Evolutionary conservation across 1,140 invertebrate species (phyloP), one percentile per base, ranked within the genome.

Genomic region (Euwallacea similis): DNA sequence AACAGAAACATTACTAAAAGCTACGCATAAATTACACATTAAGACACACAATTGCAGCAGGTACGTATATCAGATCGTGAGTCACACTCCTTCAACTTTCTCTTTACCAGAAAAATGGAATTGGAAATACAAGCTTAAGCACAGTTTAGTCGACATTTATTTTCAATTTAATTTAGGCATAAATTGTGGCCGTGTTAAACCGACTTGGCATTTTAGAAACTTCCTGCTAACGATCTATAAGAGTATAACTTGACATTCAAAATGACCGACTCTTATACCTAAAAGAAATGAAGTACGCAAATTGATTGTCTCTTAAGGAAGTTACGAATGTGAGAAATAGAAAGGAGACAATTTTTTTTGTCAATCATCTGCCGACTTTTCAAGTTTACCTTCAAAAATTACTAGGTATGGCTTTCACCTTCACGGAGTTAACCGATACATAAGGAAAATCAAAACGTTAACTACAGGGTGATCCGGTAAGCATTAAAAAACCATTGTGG

Each of bases 41-140:
- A 47, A 63, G 61, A 47, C 63, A 54, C 10, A 63, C 61, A 47
- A 50, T 50, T 63, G 43, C 61, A 46, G 47, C 33, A 15, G 16
- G 8, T 15, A 56, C 16, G 9, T 50, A 41, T 41, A 46, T 33
- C 21, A 54, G 58, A 66, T 66, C 65, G 65, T 66, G 65, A 58
- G 65, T 66, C 65, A 66, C 65, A 58, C 65, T 66, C 65, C 65
- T 66, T 58, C 41, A 43, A 21, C 65, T 66, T 66, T 66, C 65
- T 66, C 65, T 59, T 59, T 66, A 59, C 43, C 9, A 56, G 65
- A 66, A 66, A 66, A 66, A 66, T 44, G 65, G 65, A 58, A 66
- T 50, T 50, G 46, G 13, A 50, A 33, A 33, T 33, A 33, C 21
- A 4, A 33, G 21, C 21, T 33, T 33, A 4, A 33, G 21, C 21